A percentile compares a stretch with the other conserved stretches of the same genome.
Evolutionary conservation across 2,113 vertebrate genomes (phyloP).

Genomic region (Lepus timidus): DNA sequence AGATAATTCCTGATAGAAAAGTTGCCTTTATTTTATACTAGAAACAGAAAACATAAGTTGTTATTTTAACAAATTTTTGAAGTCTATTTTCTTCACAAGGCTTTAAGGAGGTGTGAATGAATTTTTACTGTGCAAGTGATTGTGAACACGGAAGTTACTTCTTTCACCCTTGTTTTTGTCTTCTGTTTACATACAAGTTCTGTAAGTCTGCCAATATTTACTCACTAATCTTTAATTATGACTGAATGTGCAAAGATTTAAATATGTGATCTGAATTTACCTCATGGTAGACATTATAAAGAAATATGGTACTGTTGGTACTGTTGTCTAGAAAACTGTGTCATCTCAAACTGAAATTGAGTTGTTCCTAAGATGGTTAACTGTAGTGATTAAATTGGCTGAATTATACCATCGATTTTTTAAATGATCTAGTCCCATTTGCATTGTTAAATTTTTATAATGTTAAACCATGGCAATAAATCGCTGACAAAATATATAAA

Average conservation of each 20-base stretch:
- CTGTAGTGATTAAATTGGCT: slow-evolving; percentile 32
- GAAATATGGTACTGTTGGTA: neutral
- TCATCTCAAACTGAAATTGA: slow-evolving; percentile 43
- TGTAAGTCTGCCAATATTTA: slow-evolving; percentile 50
- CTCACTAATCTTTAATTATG: slow-evolving; percentile 37
- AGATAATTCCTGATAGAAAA: neutral
- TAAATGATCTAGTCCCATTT: slow-evolving; percentile 58
- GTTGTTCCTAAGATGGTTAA: slow-evolving; percentile 21
- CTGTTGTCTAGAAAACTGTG: neutral
- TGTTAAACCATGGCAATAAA: neutral
- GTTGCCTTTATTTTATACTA: slow-evolving; percentile 1
- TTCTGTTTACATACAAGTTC: slow-evolving; percentile 42
- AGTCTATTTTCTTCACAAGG: slow-evolving; percentile 45
- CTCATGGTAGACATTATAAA: neutral
- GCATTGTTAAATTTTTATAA: slow-evolving; percentile 38
- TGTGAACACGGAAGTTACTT: slow-evolving; percentile 44
- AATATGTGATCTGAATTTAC: slow-evolving; percentile 36
- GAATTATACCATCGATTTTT: slow-evolving; percentile 56
- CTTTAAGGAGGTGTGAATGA: slow-evolving; percentile 44
- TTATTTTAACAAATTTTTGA: slow-evolving; percentile 45
- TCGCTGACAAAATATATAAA: neutral
- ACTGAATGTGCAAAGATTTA: slow-evolving; percentile 45
- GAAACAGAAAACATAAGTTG: neutral
- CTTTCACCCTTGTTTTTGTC: slow-evolving; percentile 33
- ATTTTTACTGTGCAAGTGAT: slow-evolving; percentile 38